A percentile compares a stretch with the other conserved stretches of the same genome.
phyloP scores from a whole-genome alignment of 2,888 invertebrate genomes.

The Drosophila borborema region DNA sequence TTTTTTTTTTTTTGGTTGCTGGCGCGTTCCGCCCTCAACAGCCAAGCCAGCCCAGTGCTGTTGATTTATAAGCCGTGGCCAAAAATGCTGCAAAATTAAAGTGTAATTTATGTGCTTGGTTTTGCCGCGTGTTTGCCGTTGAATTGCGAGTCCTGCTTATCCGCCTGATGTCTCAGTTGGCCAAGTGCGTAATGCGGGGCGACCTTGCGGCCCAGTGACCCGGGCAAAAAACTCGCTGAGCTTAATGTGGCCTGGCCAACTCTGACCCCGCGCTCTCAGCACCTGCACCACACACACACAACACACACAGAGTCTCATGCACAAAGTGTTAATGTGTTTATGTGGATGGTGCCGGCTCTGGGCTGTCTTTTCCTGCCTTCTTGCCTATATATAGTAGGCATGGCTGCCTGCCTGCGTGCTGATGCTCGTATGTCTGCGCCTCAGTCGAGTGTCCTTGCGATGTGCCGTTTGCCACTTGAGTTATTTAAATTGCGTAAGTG shows the following conservation, averaged over 20 bases:
- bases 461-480: conserved; percentile 72
- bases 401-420: conserved; percentile 19
- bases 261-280: conserved; percentile 53
- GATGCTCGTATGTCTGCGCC: conserved; percentile 46
- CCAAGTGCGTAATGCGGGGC: conserved; percentile 69
- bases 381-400: background rate
- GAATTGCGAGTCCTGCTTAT: conserved; percentile 60
- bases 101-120: conserved; percentile 82
- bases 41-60: conserved; percentile 44
- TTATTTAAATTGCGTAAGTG: conserved; percentile 77
- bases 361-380: conserved; percentile 23
- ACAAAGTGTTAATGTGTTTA: conserved; percentile 78
- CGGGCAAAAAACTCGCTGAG: conserved; percentile 41
- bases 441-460: conserved; percentile 63
- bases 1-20: background rate
- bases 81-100: conserved; percentile 83
- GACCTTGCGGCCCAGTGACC: conserved; percentile 62
- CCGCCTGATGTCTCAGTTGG: conserved; percentile 59
- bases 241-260: conserved; percentile 72
- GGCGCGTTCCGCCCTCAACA: background rate
- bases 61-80: conserved; percentile 84
- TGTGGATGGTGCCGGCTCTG: conserved; percentile 55
- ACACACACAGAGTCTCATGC: conserved; percentile 25
- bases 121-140: conserved; percentile 47
- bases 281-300: conserved; percentile 61